These are phyloP conservation scores for Xanthorhoe spadicearia DNA, from an alignment of 2,888 invertebrate species.

Conservation along the genomic window DNA sequence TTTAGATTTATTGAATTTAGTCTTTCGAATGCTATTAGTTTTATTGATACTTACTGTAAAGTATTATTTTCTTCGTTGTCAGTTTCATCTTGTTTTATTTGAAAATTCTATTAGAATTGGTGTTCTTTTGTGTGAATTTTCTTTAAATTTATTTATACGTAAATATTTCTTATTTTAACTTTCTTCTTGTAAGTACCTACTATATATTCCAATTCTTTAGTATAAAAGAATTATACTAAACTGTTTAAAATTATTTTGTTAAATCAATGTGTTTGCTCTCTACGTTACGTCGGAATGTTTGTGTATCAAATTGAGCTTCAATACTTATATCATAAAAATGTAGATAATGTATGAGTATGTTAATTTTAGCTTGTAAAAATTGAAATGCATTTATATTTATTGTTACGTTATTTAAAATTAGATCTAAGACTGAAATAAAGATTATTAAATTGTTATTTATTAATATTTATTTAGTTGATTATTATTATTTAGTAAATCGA, in stretches of 20 bases:
- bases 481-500: slow-evolving; percentile 24
- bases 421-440: slow-evolving; percentile 62
- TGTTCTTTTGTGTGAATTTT: background rate
- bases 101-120: background rate
- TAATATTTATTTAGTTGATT: slow-evolving; percentile 27
- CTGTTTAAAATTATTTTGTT: slow-evolving; percentile 3
- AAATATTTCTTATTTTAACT: background rate
- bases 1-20: background rate
- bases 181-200: background rate
- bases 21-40: background rate
- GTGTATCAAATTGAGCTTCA: slow-evolving; percentile 25
- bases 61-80: background rate
- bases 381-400: slow-evolving; percentile 73
- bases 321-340: slow-evolving; percentile 4
- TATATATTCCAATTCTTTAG: background rate
- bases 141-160: background rate
- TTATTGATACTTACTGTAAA: background rate
- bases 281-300: slow-evolving; percentile 21
- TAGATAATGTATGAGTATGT: slow-evolving; percentile 48
- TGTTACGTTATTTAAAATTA: slow-evolving; percentile 56
- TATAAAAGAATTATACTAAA: slow-evolving; percentile 5
- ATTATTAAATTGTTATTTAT: slow-evolving; percentile 36
- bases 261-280: slow-evolving; percentile 32
- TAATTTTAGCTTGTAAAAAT: slow-evolving; percentile 61
- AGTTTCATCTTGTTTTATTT: background rate